Evolutionary conservation across 2,888 invertebrate genomes (phyloP), one percentile per base, ranked within the genome.

Genomic region (Nymphalis polychloros): DNA sequence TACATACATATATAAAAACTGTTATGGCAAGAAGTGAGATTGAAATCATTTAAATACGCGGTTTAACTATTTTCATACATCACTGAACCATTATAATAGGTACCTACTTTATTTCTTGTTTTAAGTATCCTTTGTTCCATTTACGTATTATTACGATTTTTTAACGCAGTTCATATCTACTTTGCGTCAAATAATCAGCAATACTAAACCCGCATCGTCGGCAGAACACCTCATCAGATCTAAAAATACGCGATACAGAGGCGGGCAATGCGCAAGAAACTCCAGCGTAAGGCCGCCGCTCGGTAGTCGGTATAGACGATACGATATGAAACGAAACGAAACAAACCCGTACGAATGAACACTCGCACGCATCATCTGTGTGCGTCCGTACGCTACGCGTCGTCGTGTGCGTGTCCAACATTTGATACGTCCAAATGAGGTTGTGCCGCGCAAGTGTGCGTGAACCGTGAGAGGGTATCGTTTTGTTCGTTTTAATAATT

Each of bases 191-290:
- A 78, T 74, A 72, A 79, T 83, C 82, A 79, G 84, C 82, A 79
- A 77, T 69, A 69, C 73, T 27, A 31, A 55, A n/a, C 53, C 65
- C 70, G 73, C 72, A 68, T 66, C 57, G 59, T 73, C 81, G 76
- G 85, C 85, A 86, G 87, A 89, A 89, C 88, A 84, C 80, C 82
- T 55, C 53, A 90, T 91, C 92, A 90, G 82, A 83, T 87, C 92
- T 92, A 92, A 90, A 92, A 92, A 73, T 73, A 73, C 68, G 68
- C 75, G 53, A 75, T 77, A 75, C 72, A 72, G 53, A 55, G 78
- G 77, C 78, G 78, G 78, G 79, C 57, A 57, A 57, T 57, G 41
- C 57, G 57, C 57, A 57, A 57, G 57, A 57, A 57, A 57, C 57
- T 57, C 57, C n/a, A 57, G 35, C 41, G 10, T 41, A 17, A 17